phyloP scores from a whole-genome alignment of 92 coral and sea anemone genomes.

The Metridium senile region DNA sequence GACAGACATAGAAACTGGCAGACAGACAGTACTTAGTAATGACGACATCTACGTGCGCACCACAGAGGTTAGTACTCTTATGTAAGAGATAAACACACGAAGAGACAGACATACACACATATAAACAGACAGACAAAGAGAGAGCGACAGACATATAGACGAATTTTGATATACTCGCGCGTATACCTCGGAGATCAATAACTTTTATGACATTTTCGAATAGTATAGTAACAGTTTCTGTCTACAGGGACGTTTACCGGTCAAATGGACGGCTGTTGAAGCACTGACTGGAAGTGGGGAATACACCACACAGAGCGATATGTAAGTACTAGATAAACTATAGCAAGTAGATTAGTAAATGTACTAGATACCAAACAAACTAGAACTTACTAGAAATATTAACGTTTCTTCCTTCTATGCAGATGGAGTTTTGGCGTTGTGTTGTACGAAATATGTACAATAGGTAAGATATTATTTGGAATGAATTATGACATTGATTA shows the following conservation, averaged over 20 bases:
- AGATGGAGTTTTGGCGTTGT: slow-evolving; percentile 76
- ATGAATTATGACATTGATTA: too few species aligned
- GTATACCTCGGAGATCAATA: too few species aligned
- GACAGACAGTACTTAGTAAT: slow-evolving; percentile 26
- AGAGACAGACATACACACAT: not conserved
- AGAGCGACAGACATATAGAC: not conserved
- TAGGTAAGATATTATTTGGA: slow-evolving; percentile 48
- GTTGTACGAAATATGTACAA: slow-evolving; percentile 59
- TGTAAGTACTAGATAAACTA: slow-evolving; percentile 48
- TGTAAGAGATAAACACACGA: not conserved
- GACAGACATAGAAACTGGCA: not conserved
- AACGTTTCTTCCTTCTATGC: not conserved
- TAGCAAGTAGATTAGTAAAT: not conserved
- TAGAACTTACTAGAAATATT: too few species aligned
- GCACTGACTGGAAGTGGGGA: slow-evolving; percentile 58
- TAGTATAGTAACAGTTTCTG: not conserved
- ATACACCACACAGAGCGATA: slow-evolving; percentile 66
- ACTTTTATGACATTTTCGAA: too few species aligned
- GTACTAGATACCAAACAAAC: not conserved
- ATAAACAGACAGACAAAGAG: not conserved
- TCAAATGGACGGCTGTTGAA: slow-evolving; percentile 70
- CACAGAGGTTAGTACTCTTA: slow-evolving; percentile 41
- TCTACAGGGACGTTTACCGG: slow-evolving; percentile 61
- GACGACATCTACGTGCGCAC: slow-evolving; percentile 68
- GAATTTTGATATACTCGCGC: too few species aligned